Percentiles rank a stretch among this genome's conserved stretches.
phyloP scores from a whole-genome alignment of 2,797 vertebrate species.

The Protosalanx chinensis region DNA sequence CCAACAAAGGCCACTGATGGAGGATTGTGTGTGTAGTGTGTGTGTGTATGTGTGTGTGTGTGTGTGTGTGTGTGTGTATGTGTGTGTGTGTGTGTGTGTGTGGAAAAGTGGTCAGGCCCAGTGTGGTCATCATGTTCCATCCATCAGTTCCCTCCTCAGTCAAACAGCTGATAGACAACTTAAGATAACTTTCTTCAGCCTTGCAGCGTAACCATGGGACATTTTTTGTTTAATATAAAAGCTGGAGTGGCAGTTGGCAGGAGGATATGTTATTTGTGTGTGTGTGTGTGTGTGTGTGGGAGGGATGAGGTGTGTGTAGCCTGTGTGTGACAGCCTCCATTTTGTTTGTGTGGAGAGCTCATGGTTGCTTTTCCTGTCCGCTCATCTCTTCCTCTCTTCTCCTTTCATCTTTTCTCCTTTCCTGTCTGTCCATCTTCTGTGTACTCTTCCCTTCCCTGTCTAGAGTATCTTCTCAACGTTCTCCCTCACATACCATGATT shows the following conservation, averaged over 20 bases:
- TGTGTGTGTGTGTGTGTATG: constrained; percentile 48
- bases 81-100: constrained; percentile 29
- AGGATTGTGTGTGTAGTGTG: background rate
- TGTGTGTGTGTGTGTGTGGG: background rate
- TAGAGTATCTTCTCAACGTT: too few species aligned
- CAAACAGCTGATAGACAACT: constrained; percentile 35
- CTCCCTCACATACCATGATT: too few species aligned
- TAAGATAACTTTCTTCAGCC: too few species aligned
- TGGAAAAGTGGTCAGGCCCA: constrained; percentile 40
- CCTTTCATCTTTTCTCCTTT: background rate
- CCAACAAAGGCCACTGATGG: constrained; percentile 65
- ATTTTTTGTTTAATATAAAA: too few species aligned
- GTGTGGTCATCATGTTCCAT: constrained; percentile 58
- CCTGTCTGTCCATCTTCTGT: background rate
- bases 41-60: constrained; percentile 47
- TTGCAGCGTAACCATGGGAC: too few species aligned
- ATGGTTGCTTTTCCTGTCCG: too few species aligned
- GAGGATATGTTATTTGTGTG: constrained; percentile 20
- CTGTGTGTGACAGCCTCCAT: background rate
- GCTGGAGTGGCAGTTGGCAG: constrained; percentile 32
- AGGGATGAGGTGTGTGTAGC: background rate
- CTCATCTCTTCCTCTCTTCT: background rate
- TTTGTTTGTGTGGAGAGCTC: background rate
- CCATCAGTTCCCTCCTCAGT: constrained; percentile 48
- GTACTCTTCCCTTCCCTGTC: background rate